phyloP scores from a whole-genome alignment of 2,797 vertebrate species.

The Artibeus jamaicensis region DNA sequence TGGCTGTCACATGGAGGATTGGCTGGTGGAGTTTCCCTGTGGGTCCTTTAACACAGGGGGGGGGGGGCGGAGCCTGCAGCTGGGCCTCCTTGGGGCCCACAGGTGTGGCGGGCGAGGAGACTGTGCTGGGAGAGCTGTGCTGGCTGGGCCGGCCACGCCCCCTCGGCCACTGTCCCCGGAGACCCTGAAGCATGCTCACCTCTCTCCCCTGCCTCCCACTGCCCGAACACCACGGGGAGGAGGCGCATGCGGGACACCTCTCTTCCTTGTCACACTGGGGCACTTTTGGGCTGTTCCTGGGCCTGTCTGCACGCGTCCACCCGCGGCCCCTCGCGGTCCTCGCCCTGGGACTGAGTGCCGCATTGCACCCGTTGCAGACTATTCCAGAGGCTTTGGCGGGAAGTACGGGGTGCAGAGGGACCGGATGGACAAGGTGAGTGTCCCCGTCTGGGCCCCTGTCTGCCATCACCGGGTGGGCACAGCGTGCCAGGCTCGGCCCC shows the following conservation, averaged over 20 bases:
- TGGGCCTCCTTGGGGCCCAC: not conserved
- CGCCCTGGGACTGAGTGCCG: not conserved
- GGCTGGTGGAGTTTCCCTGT: not conserved
- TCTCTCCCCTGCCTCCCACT: constrained; percentile 27
- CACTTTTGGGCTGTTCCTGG: constrained; percentile 52
- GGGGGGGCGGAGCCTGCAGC: not conserved
- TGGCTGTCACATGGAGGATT: not conserved
- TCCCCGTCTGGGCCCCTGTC: fast-evolving
- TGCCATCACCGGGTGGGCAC: fast-evolving
- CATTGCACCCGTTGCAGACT: constrained; percentile 86
- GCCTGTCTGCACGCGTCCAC: constrained; percentile 65
- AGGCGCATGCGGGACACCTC: no score
- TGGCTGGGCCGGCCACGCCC: not conserved
- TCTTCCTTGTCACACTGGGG: not conserved
- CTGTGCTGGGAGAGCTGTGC: constrained; percentile 76
- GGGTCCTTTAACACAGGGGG: not conserved
- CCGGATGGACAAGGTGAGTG: constrained; percentile 91
- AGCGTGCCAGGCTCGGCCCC: no score
- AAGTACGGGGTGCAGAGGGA: constrained; percentile 96
- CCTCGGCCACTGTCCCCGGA: not conserved
- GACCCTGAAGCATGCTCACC: constrained; percentile 58
- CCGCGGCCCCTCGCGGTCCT: not conserved
- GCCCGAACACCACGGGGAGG: no score
- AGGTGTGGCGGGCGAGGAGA: constrained; percentile 49
- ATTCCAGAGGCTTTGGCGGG: constrained; percentile 95